Percentiles rank a stretch among this genome's conserved stretches.
These are phyloP conservation scores for Syngnathus scovelli DNA, from an alignment of 2,113 vertebrate species.

Conservation along the genomic window DNA sequence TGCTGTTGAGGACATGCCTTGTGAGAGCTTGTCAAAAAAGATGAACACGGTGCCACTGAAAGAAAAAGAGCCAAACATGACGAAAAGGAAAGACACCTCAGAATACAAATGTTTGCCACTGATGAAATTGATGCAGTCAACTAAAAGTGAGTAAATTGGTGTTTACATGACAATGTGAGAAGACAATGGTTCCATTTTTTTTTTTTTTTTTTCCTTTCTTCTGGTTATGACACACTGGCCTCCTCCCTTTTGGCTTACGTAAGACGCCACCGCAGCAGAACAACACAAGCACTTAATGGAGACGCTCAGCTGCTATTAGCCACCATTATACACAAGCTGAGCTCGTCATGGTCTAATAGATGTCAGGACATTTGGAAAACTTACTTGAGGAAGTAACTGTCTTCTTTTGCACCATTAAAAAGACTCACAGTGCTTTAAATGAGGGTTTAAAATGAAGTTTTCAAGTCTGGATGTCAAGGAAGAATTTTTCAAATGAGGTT, in stretches of 20 bases:
- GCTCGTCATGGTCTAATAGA: background rate
- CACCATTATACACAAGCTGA: background rate
- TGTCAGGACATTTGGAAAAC: background rate
- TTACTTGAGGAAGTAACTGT: background rate
- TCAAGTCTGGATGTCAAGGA: background rate
- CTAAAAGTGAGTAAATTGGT: background rate
- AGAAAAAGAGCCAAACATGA: constrained; percentile 7
- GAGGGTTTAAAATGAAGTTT: background rate
- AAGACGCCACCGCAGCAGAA: background rate
- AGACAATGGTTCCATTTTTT: background rate
- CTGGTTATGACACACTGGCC: background rate
- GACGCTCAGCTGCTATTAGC: background rate
- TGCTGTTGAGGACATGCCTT: background rate
- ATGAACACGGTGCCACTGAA: background rate
- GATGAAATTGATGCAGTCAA: background rate
- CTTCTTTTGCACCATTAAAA: background rate
- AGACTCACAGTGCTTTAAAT: background rate
- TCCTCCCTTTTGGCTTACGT: background rate
- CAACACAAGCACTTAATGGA: background rate
- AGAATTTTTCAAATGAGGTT: background rate
- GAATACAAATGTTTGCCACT: background rate
- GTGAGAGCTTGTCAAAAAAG: background rate
- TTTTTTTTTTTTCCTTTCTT: background rate
- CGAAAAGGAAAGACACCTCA: background rate
- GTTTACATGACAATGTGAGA: constrained; percentile 21